These are phyloP conservation scores for Sminthopsis crassicaudata DNA, from an alignment of 2,113 vertebrate species.

Conservation along the genomic window DNA sequence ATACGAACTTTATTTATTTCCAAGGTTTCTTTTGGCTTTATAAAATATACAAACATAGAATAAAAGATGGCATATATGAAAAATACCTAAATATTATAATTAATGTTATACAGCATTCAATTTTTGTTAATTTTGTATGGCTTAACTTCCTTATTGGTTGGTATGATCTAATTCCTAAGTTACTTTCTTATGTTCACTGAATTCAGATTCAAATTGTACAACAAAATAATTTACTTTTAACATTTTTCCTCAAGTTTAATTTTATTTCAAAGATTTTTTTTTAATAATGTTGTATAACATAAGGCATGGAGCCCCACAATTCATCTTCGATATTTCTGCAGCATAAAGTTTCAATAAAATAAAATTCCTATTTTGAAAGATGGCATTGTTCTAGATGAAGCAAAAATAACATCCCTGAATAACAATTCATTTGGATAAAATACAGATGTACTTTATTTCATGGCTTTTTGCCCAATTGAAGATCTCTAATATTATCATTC, in stretches of 20 bases:
- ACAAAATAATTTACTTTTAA: constrained; percentile 6
- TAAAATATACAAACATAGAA: accelerated
- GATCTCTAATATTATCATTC: neutral
- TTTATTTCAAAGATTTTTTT: constrained; percentile 41
- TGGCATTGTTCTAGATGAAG: neutral
- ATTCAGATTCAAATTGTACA: neutral
- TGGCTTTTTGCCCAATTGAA: neutral
- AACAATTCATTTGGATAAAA: neutral
- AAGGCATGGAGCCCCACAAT: constrained; percentile 21
- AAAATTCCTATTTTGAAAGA: constrained; percentile 6
- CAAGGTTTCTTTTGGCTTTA: neutral
- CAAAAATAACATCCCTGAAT: constrained; percentile 8
- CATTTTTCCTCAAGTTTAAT: constrained; percentile 7
- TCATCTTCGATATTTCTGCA: constrained; percentile 29
- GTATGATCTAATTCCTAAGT: neutral
- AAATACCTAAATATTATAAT: accelerated
- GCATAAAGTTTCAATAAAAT: constrained; percentile 38
- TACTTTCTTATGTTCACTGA: neutral
- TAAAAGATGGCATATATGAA: neutral
- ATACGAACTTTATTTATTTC: neutral
- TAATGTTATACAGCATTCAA: accelerated
- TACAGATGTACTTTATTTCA: neutral
- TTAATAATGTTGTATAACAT: neutral
- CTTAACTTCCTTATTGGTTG: neutral
- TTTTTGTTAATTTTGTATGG: too few relatives aligned